Conservation (phyloP, 2,888 invertebrate genomes). For the Cyrtodaria siliqua region DNA sequence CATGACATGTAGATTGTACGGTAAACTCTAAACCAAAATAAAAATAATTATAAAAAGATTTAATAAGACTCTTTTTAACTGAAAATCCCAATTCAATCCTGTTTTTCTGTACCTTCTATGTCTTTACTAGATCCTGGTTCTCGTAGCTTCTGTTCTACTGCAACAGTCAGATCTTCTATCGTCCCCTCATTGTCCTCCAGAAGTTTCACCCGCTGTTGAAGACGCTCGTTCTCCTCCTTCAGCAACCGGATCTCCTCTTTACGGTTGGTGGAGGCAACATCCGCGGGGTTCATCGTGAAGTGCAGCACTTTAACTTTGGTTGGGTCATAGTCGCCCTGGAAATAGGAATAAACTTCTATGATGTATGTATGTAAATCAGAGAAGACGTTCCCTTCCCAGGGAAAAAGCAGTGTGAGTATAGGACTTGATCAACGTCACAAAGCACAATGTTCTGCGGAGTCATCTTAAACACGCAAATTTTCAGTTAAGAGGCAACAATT, state of each 20-base stretch:
- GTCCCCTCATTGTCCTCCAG: conserved; percentile 79
- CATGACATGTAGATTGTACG: too few relatives aligned
- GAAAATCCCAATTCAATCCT: too few relatives aligned
- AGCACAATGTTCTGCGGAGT: too few relatives aligned
- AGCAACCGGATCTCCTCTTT: conserved; percentile 71
- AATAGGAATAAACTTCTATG: not conserved
- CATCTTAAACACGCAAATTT: too few relatives aligned
- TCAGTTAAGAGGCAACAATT: too few relatives aligned
- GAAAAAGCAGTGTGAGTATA: not conserved
- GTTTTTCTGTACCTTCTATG: conserved; percentile 74
- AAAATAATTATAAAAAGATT: too few relatives aligned
- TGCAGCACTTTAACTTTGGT: conserved; percentile 82
- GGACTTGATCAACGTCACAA: too few relatives aligned
- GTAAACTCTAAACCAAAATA: too few relatives aligned
- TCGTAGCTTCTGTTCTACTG: conserved; percentile 79
- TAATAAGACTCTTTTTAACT: too few relatives aligned
- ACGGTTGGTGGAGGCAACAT: conserved; percentile 71
- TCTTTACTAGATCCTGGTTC: conserved; percentile 78
- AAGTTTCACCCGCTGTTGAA: conserved; percentile 77
- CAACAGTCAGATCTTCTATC: conserved; percentile 79
- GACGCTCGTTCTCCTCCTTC: conserved; percentile 76
- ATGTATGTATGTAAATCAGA: not conserved
- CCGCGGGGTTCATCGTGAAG: conserved; percentile 80
- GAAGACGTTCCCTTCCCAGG: too few relatives aligned
- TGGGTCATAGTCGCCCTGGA: conserved; percentile 84